These are phyloP conservation scores for Bovichtus variegatus DNA, from an alignment of 2,797 vertebrate species.

Conservation along the genomic window DNA sequence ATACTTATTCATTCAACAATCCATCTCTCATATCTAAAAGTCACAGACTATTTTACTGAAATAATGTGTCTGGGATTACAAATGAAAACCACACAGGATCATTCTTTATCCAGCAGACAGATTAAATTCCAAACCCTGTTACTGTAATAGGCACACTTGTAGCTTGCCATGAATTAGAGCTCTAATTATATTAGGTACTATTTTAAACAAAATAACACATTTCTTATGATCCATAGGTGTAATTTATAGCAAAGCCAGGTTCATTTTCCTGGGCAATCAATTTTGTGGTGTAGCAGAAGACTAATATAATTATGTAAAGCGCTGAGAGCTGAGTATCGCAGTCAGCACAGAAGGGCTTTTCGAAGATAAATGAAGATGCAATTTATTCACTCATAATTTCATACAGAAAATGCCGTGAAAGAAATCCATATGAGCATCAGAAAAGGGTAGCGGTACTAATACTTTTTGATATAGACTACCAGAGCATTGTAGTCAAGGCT, in stretches of 20 bases:
- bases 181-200: constrained; percentile 99
- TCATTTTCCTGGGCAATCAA: constrained; percentile 98
- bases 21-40: constrained; percentile 95
- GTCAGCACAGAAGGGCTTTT: constrained; percentile 91
- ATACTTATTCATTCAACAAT: constrained; percentile 90
- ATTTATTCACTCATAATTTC: constrained; percentile 99
- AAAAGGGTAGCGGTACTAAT: constrained; percentile 78
- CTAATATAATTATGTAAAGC: constrained; percentile 96
- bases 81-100: constrained; percentile 96
- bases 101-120: constrained; percentile 95
- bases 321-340: constrained; percentile 92
- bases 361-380: constrained; percentile 99
- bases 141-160: constrained; percentile 98
- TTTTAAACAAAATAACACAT: constrained; percentile 99
- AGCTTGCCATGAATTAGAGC: constrained; percentile 98
- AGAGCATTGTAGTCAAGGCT: constrained; percentile 78
- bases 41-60: constrained; percentile 93
- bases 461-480: constrained; percentile 79
- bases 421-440: constrained; percentile 88
- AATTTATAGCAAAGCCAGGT: constrained; percentile 99
- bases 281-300: constrained; percentile 92
- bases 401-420: constrained; percentile 94
- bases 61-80: constrained; percentile 95
- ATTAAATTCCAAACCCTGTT: constrained; percentile 98
- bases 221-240: constrained; percentile 96